Conservation (phyloP, 2,888 invertebrate genomes). For the Rhogogaster chlorosoma region DNA sequence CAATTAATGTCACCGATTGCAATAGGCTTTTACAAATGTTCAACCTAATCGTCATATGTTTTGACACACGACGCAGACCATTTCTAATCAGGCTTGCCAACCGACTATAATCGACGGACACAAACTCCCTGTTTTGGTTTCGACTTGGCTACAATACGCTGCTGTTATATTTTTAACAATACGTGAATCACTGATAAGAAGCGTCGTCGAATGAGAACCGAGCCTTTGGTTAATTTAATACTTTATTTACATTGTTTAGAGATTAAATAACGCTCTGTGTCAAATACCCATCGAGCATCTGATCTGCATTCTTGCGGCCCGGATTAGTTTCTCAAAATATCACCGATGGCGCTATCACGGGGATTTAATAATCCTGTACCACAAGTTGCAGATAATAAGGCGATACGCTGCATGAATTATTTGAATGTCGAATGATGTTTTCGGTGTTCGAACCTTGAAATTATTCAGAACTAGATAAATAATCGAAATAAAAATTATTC, state of each 20-base stretch:
- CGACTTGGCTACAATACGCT: neutral
- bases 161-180: neutral
- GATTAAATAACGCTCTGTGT: neutral
- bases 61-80: constrained; percentile 59
- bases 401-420: neutral
- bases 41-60: constrained; percentile 67
- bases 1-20: neutral
- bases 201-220: neutral
- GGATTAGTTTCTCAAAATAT: neutral
- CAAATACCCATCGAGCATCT: neutral
- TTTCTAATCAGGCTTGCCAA: constrained; percentile 31
- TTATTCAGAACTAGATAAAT: neutral
- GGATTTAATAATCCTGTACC: neutral
- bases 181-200: neutral
- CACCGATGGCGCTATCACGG: neutral
- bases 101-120: neutral
- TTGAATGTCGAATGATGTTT: neutral
- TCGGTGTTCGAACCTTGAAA: neutral
- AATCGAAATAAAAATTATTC: neutral
- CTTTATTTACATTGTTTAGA: neutral
- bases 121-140: constrained; percentile 16
- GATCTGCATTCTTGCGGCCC: neutral
- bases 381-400: neutral
- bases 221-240: neutral
- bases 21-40: constrained; percentile 57